Percentiles rank a stretch among this genome's conserved stretches.
Conservation (phyloP, 2,797 vertebrate species). For the Hippocampus kuda region DNA sequence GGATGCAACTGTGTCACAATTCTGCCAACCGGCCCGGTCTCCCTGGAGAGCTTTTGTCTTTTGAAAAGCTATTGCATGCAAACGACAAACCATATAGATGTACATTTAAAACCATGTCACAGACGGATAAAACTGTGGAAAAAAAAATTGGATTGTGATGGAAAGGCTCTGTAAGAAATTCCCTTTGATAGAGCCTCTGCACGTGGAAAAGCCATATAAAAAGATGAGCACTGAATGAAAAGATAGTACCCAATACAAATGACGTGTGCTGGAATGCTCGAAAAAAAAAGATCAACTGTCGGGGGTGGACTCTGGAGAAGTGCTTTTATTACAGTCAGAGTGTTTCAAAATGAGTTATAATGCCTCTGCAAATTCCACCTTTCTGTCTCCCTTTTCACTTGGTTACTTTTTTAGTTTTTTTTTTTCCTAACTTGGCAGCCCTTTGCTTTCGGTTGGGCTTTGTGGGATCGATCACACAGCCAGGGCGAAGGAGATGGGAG, state of each 20-base stretch:
- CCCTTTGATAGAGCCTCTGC: slow-evolving; percentile 13
- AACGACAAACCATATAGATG: too few species aligned
- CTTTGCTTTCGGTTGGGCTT: not conserved
- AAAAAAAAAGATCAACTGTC: not conserved
- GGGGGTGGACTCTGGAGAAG: not conserved
- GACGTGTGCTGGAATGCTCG: slow-evolving; percentile 21
- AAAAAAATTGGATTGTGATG: too few species aligned
- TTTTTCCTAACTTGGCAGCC: not conserved
- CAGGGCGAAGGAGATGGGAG: slow-evolving; percentile 21
- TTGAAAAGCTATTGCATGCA: too few species aligned
- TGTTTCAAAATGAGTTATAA: slow-evolving; percentile 15
- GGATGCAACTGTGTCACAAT: too few species aligned
- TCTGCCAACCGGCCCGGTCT: too few species aligned
- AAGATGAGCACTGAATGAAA: slow-evolving; percentile 25
- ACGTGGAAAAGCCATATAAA: slow-evolving; percentile 32
- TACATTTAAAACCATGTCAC: too few species aligned
- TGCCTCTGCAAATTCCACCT: not conserved
- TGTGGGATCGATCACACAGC: slow-evolving; percentile 18
- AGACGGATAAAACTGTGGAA: too few species aligned
- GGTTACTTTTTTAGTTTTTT: not conserved
- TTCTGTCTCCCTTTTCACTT: not conserved
- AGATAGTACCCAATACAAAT: slow-evolving; percentile 47
- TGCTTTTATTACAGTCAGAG: not conserved
- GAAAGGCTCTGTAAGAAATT: not conserved
- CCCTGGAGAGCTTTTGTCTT: too few species aligned